Base-by-base conservation (phyloP, 2,113 vertebrate species). In the Rhynchopsitta pachyrhyncha region DNA sequence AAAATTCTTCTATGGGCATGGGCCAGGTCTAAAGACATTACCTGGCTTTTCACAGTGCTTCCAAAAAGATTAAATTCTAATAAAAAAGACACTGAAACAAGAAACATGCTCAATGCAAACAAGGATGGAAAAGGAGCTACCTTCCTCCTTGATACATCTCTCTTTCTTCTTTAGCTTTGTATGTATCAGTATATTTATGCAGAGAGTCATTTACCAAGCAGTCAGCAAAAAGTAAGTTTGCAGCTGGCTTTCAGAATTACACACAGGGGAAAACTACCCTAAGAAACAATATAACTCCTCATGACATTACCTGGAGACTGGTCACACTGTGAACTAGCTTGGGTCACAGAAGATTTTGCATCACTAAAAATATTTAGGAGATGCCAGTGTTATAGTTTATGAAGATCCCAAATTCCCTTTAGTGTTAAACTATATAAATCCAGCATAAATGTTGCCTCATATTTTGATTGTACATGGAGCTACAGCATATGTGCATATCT, bases 251-350 rank as follows among this genome's bases (percentile, higher is more conserved):
- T 76, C 31, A 67, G 39, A 80, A 82, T 64, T 59, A 76, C 78
- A 47, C 42, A 31, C 18, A 35, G 31, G 22, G 13, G 24, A 76
- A 76, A 79, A 70, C 22, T 35, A 11, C 29, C 6, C 27, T 29
- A 62, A 69, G 37, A 31, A 82, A 41, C 6, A 22, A 25, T 19
- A 11, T 7, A 44, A 69, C 52, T 64, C 35, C 47, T 33, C 33
- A 5, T 22, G 64, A 68, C 25, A 39, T 79, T 49, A 37, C 39
- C 71, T 52, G 18, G 14, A 89, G 70, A 37, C 19, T 9, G 29
- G n/a, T 39, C 86, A 42, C 35, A 15, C 3, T 28, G 39, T 2
- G 0, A 69, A 44, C 2, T 2, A n/a, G 10, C 67, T 15, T 22
- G 49, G 46, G 46, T 17, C n/a, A 33, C 17, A 53, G n/a, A 59